These are phyloP conservation scores for Nyctalus aviator DNA, from an alignment of 2,797 vertebrate genomes.

Conservation along the genomic window DNA sequence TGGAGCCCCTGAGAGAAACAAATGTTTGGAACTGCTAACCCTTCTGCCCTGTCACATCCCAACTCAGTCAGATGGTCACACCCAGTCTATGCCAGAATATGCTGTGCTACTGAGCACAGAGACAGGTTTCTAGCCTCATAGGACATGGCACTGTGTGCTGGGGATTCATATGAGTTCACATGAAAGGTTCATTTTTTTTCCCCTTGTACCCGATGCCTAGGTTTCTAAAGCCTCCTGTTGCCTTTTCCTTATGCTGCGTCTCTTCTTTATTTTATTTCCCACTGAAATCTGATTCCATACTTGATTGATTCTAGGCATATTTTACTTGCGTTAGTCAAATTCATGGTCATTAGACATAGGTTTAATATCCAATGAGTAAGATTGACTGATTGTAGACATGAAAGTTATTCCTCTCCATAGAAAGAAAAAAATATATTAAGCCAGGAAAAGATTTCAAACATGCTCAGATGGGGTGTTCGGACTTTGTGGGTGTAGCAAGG, in stretches of 20 bases:
- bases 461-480: neutral
- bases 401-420: neutral
- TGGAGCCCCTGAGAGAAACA: slow-evolving; percentile 57
- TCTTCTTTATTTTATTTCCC: neutral
- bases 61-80: slow-evolving; percentile 74
- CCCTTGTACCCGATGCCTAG: neutral
- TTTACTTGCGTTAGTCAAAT: neutral
- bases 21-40: slow-evolving; percentile 74
- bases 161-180: neutral
- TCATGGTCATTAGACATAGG: neutral
- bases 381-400: neutral
- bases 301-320: neutral
- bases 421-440: neutral
- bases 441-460: neutral
- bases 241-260: neutral
- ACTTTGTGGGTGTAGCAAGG: neutral
- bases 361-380: neutral
- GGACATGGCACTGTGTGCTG: neutral
- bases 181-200: neutral
- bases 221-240: neutral
- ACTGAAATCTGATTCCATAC: neutral
- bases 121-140: slow-evolving; percentile 45
- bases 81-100: slow-evolving; percentile 47
- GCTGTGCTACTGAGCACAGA: neutral
- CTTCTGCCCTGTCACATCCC: slow-evolving; percentile 70